Percentiles rank a stretch among this genome's conserved stretches.
These are phyloP conservation scores for Drosophila putrida DNA, from an alignment of 2,888 invertebrate species.

Conservation along the genomic window DNA sequence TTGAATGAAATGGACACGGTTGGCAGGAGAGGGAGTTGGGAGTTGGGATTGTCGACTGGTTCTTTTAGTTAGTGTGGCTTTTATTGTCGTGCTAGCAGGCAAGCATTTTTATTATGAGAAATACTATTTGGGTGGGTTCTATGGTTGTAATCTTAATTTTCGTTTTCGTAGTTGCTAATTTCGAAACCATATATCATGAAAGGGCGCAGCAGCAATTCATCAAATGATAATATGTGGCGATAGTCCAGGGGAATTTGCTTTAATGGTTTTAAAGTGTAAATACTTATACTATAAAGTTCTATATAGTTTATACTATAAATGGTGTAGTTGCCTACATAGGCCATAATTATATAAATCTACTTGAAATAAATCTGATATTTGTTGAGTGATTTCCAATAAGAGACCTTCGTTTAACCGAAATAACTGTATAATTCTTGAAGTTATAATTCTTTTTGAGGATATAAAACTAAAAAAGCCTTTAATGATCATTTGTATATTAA, in stretches of 20 bases:
- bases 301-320: no score
- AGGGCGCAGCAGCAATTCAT: conserved; percentile 48
- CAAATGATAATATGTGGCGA: conserved; percentile 23
- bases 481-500: no score
- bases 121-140: conserved; percentile 10
- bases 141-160: conserved; percentile 47
- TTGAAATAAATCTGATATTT: no score
- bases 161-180: conserved; percentile 43
- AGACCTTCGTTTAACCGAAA: no score
- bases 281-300: no score
- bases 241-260: conserved; percentile 6
- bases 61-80: conserved; percentile 61
- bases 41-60: not conserved
- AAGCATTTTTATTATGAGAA: conserved; percentile 16
- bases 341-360: no score
- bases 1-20: conserved; percentile 12
- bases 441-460: no score
- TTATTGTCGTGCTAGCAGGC: conserved; percentile 69
- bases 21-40: conserved; percentile 3
- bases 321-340: no score
- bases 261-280: conserved; percentile 4
- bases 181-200: conserved; percentile 52
- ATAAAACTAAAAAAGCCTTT: no score
- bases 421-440: no score
- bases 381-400: no score